phyloP scores from a whole-genome alignment of 2,888 invertebrate genomes.

The Euzophera pinguis region DNA sequence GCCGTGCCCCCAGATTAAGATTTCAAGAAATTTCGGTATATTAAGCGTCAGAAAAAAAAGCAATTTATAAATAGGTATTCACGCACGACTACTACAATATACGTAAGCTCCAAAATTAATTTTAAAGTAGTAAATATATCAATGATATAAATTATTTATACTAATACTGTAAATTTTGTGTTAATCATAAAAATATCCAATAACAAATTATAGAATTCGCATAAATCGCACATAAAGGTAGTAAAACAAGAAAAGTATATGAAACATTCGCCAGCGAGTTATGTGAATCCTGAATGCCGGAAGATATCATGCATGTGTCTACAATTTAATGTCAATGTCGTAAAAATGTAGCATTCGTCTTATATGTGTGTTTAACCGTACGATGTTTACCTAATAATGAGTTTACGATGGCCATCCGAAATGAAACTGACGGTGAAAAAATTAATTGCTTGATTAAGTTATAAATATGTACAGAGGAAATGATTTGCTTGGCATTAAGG shows the following conservation, averaged over 20 bases:
- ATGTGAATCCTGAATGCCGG: slow-evolving; percentile 76
- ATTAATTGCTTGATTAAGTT: slow-evolving; percentile 13
- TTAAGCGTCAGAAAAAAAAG: too few species aligned
- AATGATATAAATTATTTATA: background rate
- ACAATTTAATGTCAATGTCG: slow-evolving; percentile 50
- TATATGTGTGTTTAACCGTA: slow-evolving; percentile 32
- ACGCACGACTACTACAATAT: too few species aligned
- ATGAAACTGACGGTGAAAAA: slow-evolving; percentile 13
- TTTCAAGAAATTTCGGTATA: too few species aligned
- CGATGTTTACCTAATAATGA: slow-evolving; percentile 46
- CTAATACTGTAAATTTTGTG: background rate
- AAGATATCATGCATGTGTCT: slow-evolving; percentile 44
- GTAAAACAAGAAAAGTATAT: slow-evolving; percentile 25
- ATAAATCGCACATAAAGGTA: slow-evolving; percentile 50
- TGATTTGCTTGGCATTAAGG: slow-evolving; percentile 56
- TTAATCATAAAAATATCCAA: background rate
- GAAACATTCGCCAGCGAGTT: slow-evolving; percentile 56
- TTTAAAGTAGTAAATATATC: too few species aligned
- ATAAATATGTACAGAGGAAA: slow-evolving; percentile 3
- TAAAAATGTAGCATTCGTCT: slow-evolving; percentile 51
- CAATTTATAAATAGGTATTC: too few species aligned
- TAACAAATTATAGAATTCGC: slow-evolving; percentile 42
- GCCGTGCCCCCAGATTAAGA: too few species aligned
- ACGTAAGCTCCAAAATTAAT: too few species aligned
- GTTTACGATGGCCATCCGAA: slow-evolving; percentile 36